Evolutionary conservation across 2,888 invertebrate genomes (phyloP), one percentile per base, ranked within the genome.

Genomic region (Tachina lurida): DNA sequence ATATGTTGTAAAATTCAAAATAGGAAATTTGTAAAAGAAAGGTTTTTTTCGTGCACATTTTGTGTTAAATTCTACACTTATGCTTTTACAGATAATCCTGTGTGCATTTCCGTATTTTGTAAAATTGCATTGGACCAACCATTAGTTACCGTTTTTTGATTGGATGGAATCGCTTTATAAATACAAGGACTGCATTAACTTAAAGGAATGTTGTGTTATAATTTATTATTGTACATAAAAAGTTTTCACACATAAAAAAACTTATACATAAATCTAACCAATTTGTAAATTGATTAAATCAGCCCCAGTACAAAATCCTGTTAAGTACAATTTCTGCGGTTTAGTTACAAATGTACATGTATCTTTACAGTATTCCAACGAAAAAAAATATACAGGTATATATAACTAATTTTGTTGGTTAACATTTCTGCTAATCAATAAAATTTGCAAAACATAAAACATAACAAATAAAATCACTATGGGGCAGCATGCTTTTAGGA

Each of bases 21-120:
- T 71, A 58, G 45, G 45, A 70, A 60, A 60, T 41, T 47, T 43
- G 5, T 49, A 41, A 15, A 74, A 74, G 22, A 39, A 80, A 45
- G 1, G n/a, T 54, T 15, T n/a, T 54, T 39, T 62, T 19, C 9
- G 15, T 39, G 8, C 31, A 4, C 13, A 41, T 63, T 62, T 45
- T 68, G 54, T 75, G 17, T 62, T 62, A 54, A 75, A 56, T 7
- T 52, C n/a, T 62, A 49, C 82, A 75, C 75, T 82, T 86, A 86
- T 78, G 79, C 76, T 86, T 76, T 86, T 73, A 73, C 67, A 73
- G 79, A 86, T 86, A 86, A 86, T 86, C 83, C 79, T 80, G 86
- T 80, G 86, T 86, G 86, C 86, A 83, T 86, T 83, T 86, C 86
- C 83, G 83, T 83, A 76, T 76, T 52, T 71, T 76, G 68, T 58